Base-by-base conservation (phyloP, 2,113 vertebrate species). In the Callionymus lyra region DNA sequence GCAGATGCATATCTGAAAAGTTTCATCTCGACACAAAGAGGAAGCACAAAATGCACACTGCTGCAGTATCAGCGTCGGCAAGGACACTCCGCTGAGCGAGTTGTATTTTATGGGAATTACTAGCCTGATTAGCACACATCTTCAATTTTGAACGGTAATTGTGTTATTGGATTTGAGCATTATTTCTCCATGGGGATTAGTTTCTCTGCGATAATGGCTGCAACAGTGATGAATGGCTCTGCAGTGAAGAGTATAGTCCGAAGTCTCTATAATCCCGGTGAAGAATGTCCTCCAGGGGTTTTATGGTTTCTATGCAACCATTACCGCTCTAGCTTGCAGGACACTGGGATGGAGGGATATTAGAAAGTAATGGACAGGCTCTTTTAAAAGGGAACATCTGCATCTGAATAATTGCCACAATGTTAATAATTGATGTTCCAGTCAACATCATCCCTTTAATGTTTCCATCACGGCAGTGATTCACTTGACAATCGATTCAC, bases 281-380 rank as follows among this genome's bases (percentile, higher is more conserved):
- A 50, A 63, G 40, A 33, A 40, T 39, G 47, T 50, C 56, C 57
- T 41, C 1, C 0, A 39, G 53, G 60, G 31, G 43, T 61, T 55
- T 52, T 11, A 27, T 9, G 50, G 44, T 43, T 52, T 60, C 63
- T 41, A 44, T 31, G 44, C 40, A 52, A 34, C 44, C 11, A 15
- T 44, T 43, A 6, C 21, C 8, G 21, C 21, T 4, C 21, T 4
- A 27, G 21, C 21, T 27, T 8, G 21, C 21, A 5, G 21, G 21
- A 27, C 21, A 4, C n/a, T n/a, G n/a, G n/a, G 21, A 27, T 8
- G 4, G 8, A 8, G 8, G 21, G 21, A 27, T 4, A 27, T 27
- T 8, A 5, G 21, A 8, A 27, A 27, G 21, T 8, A 27, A 27
- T 27, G 21, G 21, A 4, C 21, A 27, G 21, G n/a, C n/a, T n/a